Evolutionary conservation across 2,113 vertebrate genomes (phyloP).

Genomic region (Oophaga pumilio): DNA sequence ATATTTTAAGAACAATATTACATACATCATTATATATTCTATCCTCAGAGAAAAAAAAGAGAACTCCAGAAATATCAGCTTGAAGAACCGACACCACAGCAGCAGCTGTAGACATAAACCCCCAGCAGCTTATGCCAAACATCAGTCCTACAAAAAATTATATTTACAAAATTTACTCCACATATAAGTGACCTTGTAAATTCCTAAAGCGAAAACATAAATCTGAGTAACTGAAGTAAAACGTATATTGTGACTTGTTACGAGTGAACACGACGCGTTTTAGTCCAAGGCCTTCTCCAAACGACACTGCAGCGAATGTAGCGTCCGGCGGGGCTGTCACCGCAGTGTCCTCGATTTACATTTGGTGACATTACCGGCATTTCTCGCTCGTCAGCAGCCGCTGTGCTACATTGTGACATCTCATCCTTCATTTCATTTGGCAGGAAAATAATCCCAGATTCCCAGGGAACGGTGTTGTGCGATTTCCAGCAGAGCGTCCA

Average conservation of each 20-base stretch:
- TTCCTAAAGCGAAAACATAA: not conserved
- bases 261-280: not conserved
- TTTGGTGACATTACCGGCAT: not conserved
- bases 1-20: no score
- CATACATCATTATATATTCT: not conserved
- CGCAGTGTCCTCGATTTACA: not conserved
- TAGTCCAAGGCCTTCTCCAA: conserved; percentile 9
- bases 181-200: not conserved
- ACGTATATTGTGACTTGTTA: not conserved
- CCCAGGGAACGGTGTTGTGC: not conserved
- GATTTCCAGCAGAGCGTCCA: not conserved
- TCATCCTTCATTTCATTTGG: not conserved
- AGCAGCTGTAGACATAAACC: not conserved
- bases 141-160: not conserved
- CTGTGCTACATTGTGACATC: not conserved
- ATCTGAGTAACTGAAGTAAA: not conserved
- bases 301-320: not conserved
- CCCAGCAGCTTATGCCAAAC: not conserved
- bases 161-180: not conserved
- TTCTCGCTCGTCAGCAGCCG: not conserved
- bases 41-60: not conserved
- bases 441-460: not conserved
- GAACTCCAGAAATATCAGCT: not conserved
- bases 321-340: not conserved
- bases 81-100: not conserved